Percentiles rank a stretch among this genome's conserved stretches.
These are phyloP conservation scores for Chorisops tibialis DNA, from an alignment of 2,888 invertebrate species.

Conservation along the genomic window DNA sequence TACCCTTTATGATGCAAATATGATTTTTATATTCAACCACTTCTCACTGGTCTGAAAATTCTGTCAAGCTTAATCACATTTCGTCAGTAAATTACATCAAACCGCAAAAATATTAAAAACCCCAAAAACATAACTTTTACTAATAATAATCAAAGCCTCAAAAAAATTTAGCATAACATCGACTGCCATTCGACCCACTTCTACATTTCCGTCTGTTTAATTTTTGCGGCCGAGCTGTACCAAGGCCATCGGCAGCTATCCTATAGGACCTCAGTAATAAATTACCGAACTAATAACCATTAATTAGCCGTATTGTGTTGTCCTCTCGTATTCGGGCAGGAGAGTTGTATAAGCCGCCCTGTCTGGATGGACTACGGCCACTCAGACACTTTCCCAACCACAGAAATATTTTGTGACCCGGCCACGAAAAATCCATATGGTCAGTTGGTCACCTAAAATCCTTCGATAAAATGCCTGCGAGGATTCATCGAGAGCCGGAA, in stretches of 20 bases:
- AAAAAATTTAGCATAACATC: not conserved
- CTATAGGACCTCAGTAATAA: conserved; percentile 23
- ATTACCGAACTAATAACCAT: conserved; percentile 33
- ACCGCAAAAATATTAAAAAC: conserved; percentile 8
- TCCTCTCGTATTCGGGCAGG: conserved; percentile 10
- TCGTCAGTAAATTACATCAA: not conserved
- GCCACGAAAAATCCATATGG: conserved; percentile 29
- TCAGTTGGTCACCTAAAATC: not conserved
- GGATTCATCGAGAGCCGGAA: conserved; percentile 2
- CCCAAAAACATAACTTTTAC: not conserved
- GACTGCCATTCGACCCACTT: conserved; percentile 20
- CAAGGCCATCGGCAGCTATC: not conserved
- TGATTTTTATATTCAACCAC: no score
- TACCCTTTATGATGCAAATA: no score
- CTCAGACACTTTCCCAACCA: conserved; percentile 12
- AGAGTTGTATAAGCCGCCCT: conserved; percentile 4
- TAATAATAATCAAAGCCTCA: not conserved
- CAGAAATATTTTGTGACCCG: conserved; percentile 29
- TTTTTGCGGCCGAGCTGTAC: conserved; percentile 8
- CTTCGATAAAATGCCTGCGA: not conserved
- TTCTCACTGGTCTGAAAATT: no score
- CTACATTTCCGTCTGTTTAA: conserved; percentile 16
- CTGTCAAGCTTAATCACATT: no score
- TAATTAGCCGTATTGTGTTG: conserved; percentile 31
- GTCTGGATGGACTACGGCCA: not conserved